These are phyloP conservation scores for Dolichoris vasculosae DNA, from an alignment of 1,140 invertebrate species.

Conservation along the genomic window DNA sequence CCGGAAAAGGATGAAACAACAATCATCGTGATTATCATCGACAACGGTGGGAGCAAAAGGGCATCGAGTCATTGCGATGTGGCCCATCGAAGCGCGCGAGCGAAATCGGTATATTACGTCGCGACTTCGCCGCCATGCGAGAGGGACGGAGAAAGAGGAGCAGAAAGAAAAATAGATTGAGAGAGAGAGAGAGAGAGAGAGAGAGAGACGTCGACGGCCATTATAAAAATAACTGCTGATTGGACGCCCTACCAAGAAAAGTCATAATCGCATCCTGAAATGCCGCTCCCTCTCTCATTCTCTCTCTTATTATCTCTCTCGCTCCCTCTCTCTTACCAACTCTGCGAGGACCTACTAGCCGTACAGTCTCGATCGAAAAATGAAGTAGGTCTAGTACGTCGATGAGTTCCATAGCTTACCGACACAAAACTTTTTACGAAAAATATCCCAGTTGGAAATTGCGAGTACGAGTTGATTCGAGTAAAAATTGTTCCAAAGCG, in stretches of 20 bases:
- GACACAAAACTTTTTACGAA: background rate
- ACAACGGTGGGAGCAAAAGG: background rate
- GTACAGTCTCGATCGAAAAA: slow-evolving; percentile 44
- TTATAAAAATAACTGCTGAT: slow-evolving; percentile 76
- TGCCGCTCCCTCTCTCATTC: slow-evolving; percentile 54
- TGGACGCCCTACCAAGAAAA: slow-evolving; percentile 75
- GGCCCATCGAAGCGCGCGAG: background rate
- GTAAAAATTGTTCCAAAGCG: no score
- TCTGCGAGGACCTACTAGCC: slow-evolving; percentile 28
- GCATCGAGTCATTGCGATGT: background rate
- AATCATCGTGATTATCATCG: background rate
- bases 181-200: slow-evolving; percentile 49
- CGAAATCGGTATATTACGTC: slow-evolving; percentile 23
- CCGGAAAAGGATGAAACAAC: background rate
- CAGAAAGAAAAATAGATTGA: background rate
- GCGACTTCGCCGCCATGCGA: background rate
- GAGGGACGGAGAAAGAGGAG: background rate
- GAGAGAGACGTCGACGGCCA: slow-evolving; percentile 63
- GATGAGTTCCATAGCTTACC: background rate
- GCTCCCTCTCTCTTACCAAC: slow-evolving; percentile 44
- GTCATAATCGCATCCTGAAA: slow-evolving; percentile 74
- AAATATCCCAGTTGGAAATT: no score
- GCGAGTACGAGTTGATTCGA: no score
- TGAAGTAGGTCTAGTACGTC: background rate
- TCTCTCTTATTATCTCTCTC: slow-evolving; percentile 48